A percentile compares a stretch with the other conserved stretches of the same genome.
These are phyloP conservation scores for Athrips mouffetella DNA, from an alignment of 2,888 invertebrate genomes.

Conservation along the genomic window DNA sequence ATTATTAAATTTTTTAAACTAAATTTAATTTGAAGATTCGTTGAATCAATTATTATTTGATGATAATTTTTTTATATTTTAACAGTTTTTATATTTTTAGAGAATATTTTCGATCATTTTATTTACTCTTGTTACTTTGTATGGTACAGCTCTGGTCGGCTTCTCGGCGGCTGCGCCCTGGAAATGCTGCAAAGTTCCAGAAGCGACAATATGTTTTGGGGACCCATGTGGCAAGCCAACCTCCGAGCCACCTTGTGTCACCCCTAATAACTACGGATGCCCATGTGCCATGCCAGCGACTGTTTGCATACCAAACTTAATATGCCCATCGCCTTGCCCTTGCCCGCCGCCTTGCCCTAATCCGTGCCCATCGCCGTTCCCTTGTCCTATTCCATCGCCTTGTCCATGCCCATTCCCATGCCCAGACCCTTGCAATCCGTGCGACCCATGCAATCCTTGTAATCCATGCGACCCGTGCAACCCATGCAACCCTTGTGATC, in stretches of 20 bases:
- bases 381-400: background rate
- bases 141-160: slow-evolving; percentile 1
- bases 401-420: background rate
- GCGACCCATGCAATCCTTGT: background rate
- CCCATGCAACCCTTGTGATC: background rate
- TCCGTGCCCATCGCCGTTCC: background rate
- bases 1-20: too few species aligned
- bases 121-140: background rate
- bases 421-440: background rate
- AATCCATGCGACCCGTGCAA: background rate
- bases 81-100: too few species aligned
- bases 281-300: background rate
- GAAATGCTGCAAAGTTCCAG: background rate
- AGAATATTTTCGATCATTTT: too few species aligned
- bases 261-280: background rate
- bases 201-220: background rate
- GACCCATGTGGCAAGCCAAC: background rate
- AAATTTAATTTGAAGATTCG: too few species aligned
- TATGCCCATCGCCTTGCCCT: too few species aligned
- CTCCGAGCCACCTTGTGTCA: background rate
- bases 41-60: too few species aligned
- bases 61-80: too few species aligned
- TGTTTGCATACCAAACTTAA: too few species aligned
- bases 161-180: background rate
- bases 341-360: background rate